These are phyloP conservation scores for Cuculus canorus DNA, from an alignment of 2,797 vertebrate species.

Conservation along the genomic window DNA sequence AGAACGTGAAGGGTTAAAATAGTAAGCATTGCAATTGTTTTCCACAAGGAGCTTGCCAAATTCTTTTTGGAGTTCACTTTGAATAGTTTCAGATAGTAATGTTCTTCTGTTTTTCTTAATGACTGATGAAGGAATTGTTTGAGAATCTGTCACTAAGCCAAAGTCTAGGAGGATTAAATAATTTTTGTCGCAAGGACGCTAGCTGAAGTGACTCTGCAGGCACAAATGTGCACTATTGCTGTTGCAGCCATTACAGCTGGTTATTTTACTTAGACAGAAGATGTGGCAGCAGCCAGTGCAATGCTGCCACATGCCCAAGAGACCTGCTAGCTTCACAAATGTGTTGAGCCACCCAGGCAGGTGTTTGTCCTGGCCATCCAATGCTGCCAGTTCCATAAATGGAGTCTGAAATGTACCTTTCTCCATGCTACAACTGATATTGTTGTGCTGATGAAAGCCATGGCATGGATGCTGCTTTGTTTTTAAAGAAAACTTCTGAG, in stretches of 20 bases:
- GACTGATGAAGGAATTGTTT: slow-evolving; percentile 19
- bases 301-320: neutral
- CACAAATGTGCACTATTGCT: neutral
- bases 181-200: neutral
- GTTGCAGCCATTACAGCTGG: neutral
- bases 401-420: neutral
- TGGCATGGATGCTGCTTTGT: neutral
- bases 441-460: neutral
- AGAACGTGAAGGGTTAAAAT: neutral
- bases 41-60: neutral
- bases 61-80: neutral
- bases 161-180: neutral
- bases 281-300: neutral
- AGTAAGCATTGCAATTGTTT: neutral
- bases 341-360: accelerated
- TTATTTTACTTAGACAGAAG: neutral
- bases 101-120: neutral
- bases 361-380: neutral
- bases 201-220: neutral
- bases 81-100: neutral
- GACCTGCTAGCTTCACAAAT: neutral
- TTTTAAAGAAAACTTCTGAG: neutral
- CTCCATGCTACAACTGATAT: neutral
- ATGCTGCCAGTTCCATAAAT: neutral
- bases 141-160: neutral